A percentile compares a stretch with the other conserved stretches of the same genome.
phyloP scores from a whole-genome alignment of 1,140 invertebrate genomes.

The Yoshiicerus persimilis region DNA sequence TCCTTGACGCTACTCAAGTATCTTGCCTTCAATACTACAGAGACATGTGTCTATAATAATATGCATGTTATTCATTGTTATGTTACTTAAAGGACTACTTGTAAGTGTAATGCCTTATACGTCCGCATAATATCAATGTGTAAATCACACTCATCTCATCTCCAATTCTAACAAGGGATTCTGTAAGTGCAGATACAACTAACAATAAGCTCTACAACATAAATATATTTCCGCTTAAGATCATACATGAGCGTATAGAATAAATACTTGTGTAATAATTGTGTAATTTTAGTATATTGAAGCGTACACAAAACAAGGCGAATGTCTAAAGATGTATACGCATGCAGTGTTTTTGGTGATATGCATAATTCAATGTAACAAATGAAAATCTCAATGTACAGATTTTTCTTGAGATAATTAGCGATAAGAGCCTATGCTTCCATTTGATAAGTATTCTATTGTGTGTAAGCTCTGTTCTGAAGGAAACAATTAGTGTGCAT shows the following conservation, averaged over 20 bases:
- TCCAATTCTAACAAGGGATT: neutral
- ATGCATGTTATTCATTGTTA: neutral
- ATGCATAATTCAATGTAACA: neutral
- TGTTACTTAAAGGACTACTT: neutral
- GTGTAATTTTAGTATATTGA: neutral
- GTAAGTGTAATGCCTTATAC: neutral
- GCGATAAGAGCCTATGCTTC: neutral
- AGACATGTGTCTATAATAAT: neutral
- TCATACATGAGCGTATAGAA: neutral
- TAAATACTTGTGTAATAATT: neutral
- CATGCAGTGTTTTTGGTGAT: neutral
- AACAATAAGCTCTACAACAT: neutral
- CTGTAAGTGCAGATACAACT: neutral
- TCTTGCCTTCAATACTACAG: neutral
- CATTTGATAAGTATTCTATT: neutral
- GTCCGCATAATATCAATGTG: neutral
- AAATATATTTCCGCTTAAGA: neutral
- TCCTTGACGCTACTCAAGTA: neutral
- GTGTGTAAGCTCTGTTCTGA: neutral
- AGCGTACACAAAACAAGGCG: neutral
- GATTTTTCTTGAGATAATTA: neutral
- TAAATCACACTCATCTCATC: neutral
- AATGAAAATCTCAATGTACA: neutral
- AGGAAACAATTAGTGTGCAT: neutral
- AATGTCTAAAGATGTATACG: neutral